These are phyloP conservation scores for Neodontobutis hainanensis DNA, from an alignment of 2,113 vertebrate species.

Conservation along the genomic window DNA sequence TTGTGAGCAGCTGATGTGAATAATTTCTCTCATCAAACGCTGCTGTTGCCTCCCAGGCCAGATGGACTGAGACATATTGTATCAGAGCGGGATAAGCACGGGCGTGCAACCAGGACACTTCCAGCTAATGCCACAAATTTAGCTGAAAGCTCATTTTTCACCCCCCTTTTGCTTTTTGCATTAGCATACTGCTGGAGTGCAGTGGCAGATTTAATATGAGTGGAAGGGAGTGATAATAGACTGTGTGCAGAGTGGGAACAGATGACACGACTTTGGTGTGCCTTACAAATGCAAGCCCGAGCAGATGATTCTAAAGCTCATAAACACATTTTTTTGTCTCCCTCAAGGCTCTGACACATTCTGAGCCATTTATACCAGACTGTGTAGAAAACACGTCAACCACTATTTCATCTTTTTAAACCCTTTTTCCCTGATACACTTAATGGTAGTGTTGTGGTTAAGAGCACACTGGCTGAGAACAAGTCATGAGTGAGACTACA, in stretches of 20 bases:
- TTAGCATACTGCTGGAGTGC: constrained; percentile 40
- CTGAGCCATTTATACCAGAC: neutral
- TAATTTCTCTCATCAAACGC: constrained; percentile 46
- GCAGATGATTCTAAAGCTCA: constrained; percentile 37
- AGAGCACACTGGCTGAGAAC: too few species aligned
- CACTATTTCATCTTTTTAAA: neutral
- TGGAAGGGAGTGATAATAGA: constrained; percentile 5
- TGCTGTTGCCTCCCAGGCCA: constrained; percentile 47
- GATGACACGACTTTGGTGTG: constrained; percentile 19
- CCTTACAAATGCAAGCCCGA: constrained; percentile 12
- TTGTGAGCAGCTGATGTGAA: constrained; percentile 57
- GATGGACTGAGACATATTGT: constrained; percentile 63
- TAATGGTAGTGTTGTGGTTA: neutral
- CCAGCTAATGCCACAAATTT: constrained; percentile 42
- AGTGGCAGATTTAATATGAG: constrained; percentile 19
- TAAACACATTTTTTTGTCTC: constrained; percentile 22
- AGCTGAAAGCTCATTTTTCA: constrained; percentile 43
- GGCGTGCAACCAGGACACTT: constrained; percentile 45
- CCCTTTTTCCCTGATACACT: neutral
- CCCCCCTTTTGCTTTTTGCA: constrained; percentile 3
- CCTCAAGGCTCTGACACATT: neutral
- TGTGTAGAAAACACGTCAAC: neutral
- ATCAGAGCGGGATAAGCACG: constrained; percentile 45
- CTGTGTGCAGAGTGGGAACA: constrained; percentile 23
- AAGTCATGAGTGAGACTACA: too few species aligned